A percentile compares a stretch with the other conserved stretches of the same genome.
phyloP scores from a whole-genome alignment of 2,113 vertebrate genomes.

The Petrocephalus microphthalmus region DNA sequence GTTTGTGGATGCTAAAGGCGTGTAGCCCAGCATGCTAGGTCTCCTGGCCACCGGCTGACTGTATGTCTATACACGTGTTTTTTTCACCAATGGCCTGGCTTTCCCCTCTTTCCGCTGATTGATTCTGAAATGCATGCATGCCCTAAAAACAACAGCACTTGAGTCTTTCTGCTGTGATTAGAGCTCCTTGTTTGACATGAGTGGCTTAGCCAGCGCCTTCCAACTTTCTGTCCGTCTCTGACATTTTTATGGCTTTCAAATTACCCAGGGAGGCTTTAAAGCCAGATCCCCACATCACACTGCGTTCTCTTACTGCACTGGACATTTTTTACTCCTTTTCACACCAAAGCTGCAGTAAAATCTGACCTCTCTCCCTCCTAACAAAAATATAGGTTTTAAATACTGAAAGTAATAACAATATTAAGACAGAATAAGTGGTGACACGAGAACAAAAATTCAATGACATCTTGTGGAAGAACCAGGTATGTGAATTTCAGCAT shows the following conservation, averaged over 20 bases:
- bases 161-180: slow-evolving; percentile 17
- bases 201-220: background rate
- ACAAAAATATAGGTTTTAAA: background rate
- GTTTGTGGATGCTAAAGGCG: background rate
- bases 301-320: slow-evolving; percentile 39
- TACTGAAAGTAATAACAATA: background rate
- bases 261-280: slow-evolving; percentile 39
- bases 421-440: background rate
- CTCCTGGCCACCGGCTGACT: background rate
- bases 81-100: background rate
- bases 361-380: background rate
- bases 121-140: background rate
- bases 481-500: background rate
- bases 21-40: background rate
- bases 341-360: slow-evolving; percentile 47
- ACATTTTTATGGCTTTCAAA: slow-evolving; percentile 37
- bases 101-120: slow-evolving; percentile 3
- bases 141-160: slow-evolving; percentile 23
- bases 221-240: background rate
- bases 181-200: slow-evolving; percentile 18
- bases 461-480: background rate
- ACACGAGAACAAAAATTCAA: background rate
- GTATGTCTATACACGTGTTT: background rate
- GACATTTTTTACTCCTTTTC: slow-evolving; percentile 54
- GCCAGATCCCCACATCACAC: slow-evolving; percentile 43